Conservation (phyloP, 2,797 vertebrate genomes). For the Chelidonichthys spinosus region DNA sequence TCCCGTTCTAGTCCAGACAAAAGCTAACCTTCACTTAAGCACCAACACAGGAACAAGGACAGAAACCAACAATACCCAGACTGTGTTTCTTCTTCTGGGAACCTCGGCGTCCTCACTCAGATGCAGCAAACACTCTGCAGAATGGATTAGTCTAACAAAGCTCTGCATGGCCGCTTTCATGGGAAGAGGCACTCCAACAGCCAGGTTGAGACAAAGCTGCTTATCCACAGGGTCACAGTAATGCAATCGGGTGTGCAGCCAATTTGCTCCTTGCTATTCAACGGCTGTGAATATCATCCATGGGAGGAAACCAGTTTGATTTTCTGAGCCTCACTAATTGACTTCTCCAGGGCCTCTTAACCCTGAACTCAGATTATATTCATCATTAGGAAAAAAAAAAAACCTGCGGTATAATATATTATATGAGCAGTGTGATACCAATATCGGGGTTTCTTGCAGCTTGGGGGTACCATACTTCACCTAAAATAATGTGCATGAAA, state of each 20-base stretch:
- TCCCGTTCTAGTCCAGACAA: constrained; percentile 10
- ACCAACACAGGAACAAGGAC: constrained; percentile 30
- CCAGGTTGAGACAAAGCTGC: constrained; percentile 79
- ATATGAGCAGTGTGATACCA: neutral
- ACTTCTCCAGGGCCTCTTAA: constrained; percentile 58
- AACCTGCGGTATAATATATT: neutral
- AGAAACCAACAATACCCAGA: constrained; percentile 31
- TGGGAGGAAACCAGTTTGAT: constrained; percentile 73
- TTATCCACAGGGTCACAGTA: constrained; percentile 76
- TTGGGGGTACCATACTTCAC: neutral
- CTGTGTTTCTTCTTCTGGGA: constrained; percentile 34
- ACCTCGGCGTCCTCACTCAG: constrained; percentile 47
- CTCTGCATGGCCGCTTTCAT: constrained; percentile 69
- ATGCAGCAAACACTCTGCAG: constrained; percentile 57
- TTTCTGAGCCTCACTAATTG: constrained; percentile 71
- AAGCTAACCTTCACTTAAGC: constrained; percentile 40
- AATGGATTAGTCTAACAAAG: constrained; percentile 76
- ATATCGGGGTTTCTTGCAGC: neutral
- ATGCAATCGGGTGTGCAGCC: constrained; percentile 72
- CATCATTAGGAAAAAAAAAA: neutral
- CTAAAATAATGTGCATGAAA: neutral
- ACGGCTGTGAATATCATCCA: constrained; percentile 65
- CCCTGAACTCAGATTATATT: constrained; percentile 57
- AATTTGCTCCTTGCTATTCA: constrained; percentile 73
- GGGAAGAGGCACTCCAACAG: constrained; percentile 68